Conservation (phyloP, 2,113 vertebrate species). For the Macrotus californicus region DNA sequence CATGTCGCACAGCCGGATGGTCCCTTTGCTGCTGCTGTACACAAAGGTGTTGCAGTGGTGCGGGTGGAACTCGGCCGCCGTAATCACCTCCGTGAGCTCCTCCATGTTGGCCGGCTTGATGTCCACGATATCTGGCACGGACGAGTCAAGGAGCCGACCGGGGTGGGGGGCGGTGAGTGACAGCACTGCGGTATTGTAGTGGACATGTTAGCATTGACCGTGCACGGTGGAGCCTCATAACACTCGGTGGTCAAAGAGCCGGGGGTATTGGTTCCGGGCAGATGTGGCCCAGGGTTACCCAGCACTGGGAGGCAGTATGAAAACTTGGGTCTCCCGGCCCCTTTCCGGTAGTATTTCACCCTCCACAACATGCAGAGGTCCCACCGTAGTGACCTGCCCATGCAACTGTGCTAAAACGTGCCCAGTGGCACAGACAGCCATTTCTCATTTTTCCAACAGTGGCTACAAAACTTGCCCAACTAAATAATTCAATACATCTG, state of each 20-base stretch:
- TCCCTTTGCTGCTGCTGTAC: conserved; percentile 98
- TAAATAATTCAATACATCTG: neutral
- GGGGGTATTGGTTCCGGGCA: neutral
- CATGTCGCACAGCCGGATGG: conserved; percentile 97
- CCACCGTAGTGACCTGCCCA: neutral
- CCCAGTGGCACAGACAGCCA: neutral
- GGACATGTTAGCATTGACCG: fast-evolving
- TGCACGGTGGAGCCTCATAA: fast-evolving
- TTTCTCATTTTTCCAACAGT: neutral
- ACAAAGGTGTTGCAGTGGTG: conserved; percentile 96
- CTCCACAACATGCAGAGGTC: neutral
- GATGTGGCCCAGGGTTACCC: too few relatives aligned
- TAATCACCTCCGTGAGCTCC: conserved; percentile 97
- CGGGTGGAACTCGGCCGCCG: conserved; percentile 93
- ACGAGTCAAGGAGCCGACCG: conserved; percentile 81
- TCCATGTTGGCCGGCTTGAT: conserved; percentile 98
- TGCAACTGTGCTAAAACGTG: neutral
- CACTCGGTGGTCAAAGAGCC: neutral
- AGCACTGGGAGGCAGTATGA: neutral
- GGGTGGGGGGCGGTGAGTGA: neutral
- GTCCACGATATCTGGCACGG: conserved; percentile 92
- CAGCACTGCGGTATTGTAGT: fast-evolving
- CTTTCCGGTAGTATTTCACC: too few relatives aligned
- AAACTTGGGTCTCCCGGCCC: neutral
- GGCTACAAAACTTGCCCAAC: neutral